phyloP scores from a whole-genome alignment of 2,888 invertebrate genomes.

The Synanthedon tipuliformis region DNA sequence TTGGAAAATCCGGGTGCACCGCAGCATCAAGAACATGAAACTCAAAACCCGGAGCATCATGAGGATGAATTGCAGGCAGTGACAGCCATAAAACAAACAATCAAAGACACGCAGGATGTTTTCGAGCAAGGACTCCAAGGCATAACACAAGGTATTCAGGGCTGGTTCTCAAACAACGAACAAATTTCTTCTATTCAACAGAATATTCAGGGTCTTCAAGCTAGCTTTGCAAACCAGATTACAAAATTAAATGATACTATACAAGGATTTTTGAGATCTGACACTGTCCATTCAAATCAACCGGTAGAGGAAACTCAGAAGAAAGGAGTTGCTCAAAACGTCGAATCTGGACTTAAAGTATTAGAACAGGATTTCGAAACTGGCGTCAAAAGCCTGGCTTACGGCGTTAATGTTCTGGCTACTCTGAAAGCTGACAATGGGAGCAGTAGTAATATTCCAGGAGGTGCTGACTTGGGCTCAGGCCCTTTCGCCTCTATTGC shows the following conservation, averaged over 20 bases:
- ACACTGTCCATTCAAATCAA: constrained; percentile 10
- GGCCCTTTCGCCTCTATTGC: constrained; percentile 2
- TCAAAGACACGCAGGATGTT: constrained; percentile 28
- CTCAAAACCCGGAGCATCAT: constrained; percentile 43
- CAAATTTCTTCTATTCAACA: constrained; percentile 30
- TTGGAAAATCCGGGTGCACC: constrained; percentile 48
- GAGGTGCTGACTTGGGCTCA: constrained; percentile 1
- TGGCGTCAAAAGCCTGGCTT: constrained; percentile 33
- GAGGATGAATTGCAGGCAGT: constrained; percentile 26
- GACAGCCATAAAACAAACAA: constrained; percentile 28
- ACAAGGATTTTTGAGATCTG: constrained; percentile 23
- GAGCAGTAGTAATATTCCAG: constrained; percentile 6
- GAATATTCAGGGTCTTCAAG: constrained; percentile 33
- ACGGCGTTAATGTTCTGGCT: constrained; percentile 33
- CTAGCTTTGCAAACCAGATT: constrained; percentile 34
- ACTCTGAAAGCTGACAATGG: constrained; percentile 28
- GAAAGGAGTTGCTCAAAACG: constrained; percentile 18
- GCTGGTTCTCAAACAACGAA: constrained; percentile 29
- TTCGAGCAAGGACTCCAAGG: constrained; percentile 28
- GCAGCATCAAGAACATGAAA: constrained; percentile 55
- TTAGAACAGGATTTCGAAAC: constrained; percentile 37
- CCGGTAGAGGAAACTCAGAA: constrained; percentile 13
- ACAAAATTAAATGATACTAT: constrained; percentile 37
- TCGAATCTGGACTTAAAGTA: constrained; percentile 22
- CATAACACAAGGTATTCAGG: constrained; percentile 34